phyloP scores from a whole-genome alignment of 2,797 vertebrate species.

The Varecia variegata region DNA sequence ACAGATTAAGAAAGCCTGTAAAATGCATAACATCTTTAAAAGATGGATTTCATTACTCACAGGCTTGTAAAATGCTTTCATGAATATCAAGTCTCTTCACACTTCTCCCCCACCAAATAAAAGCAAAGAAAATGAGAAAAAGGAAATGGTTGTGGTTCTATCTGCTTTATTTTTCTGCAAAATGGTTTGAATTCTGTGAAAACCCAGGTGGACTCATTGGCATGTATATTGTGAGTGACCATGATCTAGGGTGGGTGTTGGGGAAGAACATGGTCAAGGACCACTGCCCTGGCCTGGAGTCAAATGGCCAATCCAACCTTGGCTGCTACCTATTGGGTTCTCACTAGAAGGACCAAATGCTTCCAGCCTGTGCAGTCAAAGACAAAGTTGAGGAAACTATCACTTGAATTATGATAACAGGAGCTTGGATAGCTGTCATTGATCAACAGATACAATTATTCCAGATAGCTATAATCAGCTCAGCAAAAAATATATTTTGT shows the following conservation, averaged over 20 bases:
- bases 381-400: background rate
- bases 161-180: slow-evolving; percentile 13
- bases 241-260: background rate
- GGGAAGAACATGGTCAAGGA: background rate
- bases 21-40: slow-evolving; percentile 63
- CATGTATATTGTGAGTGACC: background rate
- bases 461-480: background rate
- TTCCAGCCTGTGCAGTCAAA: background rate
- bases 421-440: background rate
- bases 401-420: slow-evolving; percentile 17
- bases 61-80: slow-evolving; percentile 60
- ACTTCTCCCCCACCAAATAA: background rate
- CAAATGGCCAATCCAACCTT: background rate
- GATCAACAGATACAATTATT: background rate
- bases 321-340: background rate
- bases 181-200: background rate
- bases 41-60: slow-evolving; percentile 61
- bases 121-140: background rate
- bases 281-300: background rate
- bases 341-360: background rate
- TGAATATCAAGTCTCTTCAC: slow-evolving; percentile 48
- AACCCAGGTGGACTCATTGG: background rate
- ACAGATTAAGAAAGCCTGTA: slow-evolving; percentile 60
- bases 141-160: background rate
- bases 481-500: background rate